Conservation (phyloP, 2,113 vertebrate genomes). For the Plotosus lineatus region DNA sequence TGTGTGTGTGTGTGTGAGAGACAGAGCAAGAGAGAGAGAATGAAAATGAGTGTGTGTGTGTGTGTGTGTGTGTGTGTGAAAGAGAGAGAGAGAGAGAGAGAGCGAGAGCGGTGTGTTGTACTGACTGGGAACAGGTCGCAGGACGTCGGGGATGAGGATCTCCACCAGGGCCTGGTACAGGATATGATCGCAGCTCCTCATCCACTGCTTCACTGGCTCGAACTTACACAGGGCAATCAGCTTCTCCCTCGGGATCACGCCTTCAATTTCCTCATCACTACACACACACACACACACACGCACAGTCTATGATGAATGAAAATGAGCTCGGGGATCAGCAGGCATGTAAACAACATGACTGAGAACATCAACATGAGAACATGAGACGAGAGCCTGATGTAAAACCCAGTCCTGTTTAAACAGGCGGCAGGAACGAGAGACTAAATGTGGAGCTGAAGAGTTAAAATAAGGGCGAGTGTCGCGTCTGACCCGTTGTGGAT, state of each 20-base stretch:
- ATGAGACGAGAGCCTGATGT: no score
- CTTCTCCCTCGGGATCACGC: slow-evolving; percentile 82
- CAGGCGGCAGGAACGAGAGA: no score
- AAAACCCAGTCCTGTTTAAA: no score
- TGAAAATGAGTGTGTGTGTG: no score
- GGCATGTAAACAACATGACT: no score
- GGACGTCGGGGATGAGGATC: slow-evolving; percentile 94
- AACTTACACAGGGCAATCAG: slow-evolving; percentile 89
- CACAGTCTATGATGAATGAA: no score
- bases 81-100: background rate
- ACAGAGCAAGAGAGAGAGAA: no score
- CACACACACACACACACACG: slow-evolving; percentile 23
- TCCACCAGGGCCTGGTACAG: slow-evolving; percentile 97
- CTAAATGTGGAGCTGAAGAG: no score
- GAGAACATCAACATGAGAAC: no score
- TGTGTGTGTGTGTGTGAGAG: no score
- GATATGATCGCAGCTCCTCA: slow-evolving; percentile 96
- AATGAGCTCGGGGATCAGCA: no score
- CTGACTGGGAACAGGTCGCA: slow-evolving; percentile 95
- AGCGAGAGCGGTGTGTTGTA: slow-evolving; percentile 22
- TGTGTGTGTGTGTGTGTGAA: background rate
- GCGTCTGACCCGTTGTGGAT: slow-evolving; percentile 72
- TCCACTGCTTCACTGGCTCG: slow-evolving; percentile 88
- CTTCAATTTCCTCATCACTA: slow-evolving; percentile 83
- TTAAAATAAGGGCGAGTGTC: background rate